These are phyloP conservation scores for Brachylomia viminalis DNA, from an alignment of 2,888 invertebrate species.

Conservation along the genomic window DNA sequence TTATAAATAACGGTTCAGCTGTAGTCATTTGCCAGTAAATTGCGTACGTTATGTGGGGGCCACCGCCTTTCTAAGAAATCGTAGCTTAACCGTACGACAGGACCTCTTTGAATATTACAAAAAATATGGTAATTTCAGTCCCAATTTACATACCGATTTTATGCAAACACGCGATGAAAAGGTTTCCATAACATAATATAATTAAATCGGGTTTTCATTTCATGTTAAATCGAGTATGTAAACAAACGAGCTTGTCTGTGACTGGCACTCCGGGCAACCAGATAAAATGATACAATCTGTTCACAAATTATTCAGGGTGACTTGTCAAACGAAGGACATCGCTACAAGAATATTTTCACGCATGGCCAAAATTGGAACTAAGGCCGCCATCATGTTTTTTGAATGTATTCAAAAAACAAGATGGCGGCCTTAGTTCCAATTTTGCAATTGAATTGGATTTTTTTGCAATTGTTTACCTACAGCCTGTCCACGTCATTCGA, in stretches of 20 bases:
- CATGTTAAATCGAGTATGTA: slow-evolving; percentile 54
- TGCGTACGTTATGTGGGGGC: too few relatives aligned
- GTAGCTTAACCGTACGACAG: not conserved
- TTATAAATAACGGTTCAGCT: not conserved
- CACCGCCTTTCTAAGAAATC: not conserved
- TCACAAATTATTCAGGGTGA: slow-evolving; percentile 1
- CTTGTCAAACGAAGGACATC: not conserved
- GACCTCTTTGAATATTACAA: slow-evolving; percentile 20
- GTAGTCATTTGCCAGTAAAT: not conserved
- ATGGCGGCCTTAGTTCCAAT: too few relatives aligned
- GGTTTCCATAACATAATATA: slow-evolving; percentile 48
- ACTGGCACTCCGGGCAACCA: slow-evolving; percentile 31
- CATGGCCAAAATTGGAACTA: too few relatives aligned
- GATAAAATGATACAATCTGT: slow-evolving; percentile 44
- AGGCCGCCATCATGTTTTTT: not conserved
- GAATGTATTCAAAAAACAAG: not conserved
- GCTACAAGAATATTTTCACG: not conserved
- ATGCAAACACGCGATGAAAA: slow-evolving; percentile 55
- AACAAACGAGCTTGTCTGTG: slow-evolving; percentile 44
- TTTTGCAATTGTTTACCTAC: not conserved
- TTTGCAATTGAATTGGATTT: too few relatives aligned
- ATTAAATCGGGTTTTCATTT: slow-evolving; percentile 59
- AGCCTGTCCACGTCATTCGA: not conserved
- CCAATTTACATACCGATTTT: slow-evolving; percentile 37
- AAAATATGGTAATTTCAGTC: slow-evolving; percentile 37